Evolutionary conservation across 1,140 invertebrate species (phyloP), one percentile per base, ranked within the genome.

Genomic region (Diploscapter pachys): DNA sequence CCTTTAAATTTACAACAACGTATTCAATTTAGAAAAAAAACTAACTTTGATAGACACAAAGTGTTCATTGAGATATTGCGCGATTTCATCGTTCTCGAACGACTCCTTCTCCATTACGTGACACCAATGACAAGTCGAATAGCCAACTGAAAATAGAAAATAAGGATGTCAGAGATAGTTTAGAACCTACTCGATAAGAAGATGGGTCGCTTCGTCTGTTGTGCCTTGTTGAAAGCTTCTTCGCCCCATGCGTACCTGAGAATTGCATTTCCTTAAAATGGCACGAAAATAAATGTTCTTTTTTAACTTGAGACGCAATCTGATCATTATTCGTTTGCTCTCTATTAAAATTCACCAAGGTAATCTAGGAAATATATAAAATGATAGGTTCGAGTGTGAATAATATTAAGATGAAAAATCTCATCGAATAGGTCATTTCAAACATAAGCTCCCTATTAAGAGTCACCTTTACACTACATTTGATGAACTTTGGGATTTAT

Each of bases 41-140:
- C 67, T 6, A 13, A 97, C 93, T 89, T 96, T 96, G 62, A 96
- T 92, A 84, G 92, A 93, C 2, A 96, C 88, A 87, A 91, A 96
- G 87, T 93, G 87, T 79, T 92, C 89, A 86, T 96, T 96, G 91
- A 97, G 92, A 53, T 95, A 89, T 83, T 90, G 88, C 0, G 93
- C 94, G 63, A 93, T 90, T 68, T 90, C 89, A 79, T 89, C 87
- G 87, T 91, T 92, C 87, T 94, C 92, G 88, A 96, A 96, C 0
- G 92, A 94, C 87, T 96, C 94, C 76, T 91, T 91, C 83, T 96
- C 93, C 94, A 96, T 96, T 0, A 96, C 93, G 89, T 96, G 94
- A 85, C 94, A 97, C 92, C 94, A 96, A 82, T 97, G 95, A 84
- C 95, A 97, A 0, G 95, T 96, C 0, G 94, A 96, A 85, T 96